Evolutionary conservation across 2,113 vertebrate genomes (phyloP).

Genomic region (Egretta garzetta): DNA sequence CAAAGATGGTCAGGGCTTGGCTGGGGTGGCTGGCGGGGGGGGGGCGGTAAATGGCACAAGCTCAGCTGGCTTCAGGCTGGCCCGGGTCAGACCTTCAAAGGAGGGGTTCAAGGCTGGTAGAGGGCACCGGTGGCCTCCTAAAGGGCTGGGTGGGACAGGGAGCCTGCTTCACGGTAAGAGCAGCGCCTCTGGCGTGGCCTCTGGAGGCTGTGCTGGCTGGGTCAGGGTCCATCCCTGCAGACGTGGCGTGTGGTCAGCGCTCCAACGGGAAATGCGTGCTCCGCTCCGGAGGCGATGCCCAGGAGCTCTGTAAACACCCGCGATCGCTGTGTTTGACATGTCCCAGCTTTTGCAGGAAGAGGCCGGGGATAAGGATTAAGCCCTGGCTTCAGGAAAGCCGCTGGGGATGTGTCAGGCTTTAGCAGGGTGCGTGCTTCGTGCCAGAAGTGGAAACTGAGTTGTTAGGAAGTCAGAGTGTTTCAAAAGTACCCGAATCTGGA

Average conservation of each 20-base stretch:
- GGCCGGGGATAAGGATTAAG: not conserved
- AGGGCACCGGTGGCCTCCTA: not conserved
- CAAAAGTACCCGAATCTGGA: not conserved
- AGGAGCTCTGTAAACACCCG: not conserved
- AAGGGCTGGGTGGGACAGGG: not conserved
- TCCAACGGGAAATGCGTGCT: not conserved
- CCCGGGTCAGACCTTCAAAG: not conserved
- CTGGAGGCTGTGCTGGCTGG: not conserved
- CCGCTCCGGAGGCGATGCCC: fast-evolving
- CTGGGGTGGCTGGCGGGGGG: not conserved
- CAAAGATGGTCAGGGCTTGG: no score
- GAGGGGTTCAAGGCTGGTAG: not conserved
- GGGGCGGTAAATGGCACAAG: not conserved
- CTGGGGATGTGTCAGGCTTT: not conserved
- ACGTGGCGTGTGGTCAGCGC: fast-evolving
- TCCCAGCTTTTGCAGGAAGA: not conserved
- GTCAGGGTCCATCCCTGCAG: not conserved
- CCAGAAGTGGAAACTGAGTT: not conserved
- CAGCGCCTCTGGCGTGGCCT: not conserved
- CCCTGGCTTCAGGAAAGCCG: not conserved
- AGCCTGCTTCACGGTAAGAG: not conserved
- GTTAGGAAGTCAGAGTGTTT: not conserved
- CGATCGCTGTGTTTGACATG: not conserved
- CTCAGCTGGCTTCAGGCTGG: not conserved
- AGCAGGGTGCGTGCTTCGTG: not conserved